Evolutionary conservation across 2,113 vertebrate genomes (phyloP).

Genomic region (Patagioenas fasciata): DNA sequence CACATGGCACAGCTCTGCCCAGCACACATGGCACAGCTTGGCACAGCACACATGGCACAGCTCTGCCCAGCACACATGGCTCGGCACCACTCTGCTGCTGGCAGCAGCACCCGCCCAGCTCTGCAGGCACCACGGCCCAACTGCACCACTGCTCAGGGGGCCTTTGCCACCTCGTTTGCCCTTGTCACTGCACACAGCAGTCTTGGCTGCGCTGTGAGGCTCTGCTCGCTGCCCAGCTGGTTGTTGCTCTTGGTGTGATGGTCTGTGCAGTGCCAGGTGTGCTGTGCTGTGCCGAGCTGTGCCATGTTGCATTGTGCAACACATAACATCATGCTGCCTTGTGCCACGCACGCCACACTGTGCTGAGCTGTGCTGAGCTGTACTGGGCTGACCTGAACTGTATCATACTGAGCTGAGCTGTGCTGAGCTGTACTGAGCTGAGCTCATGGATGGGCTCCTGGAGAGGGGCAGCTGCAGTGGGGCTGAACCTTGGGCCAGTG

Average conservation of each 20-base stretch:
- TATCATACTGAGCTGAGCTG: too few relatives aligned
- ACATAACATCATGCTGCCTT: background rate
- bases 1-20: too few relatives aligned
- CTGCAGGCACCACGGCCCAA: accelerated
- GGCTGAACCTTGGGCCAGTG: background rate
- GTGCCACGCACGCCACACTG: background rate
- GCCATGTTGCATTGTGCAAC: too few relatives aligned
- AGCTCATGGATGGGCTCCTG: too few relatives aligned
- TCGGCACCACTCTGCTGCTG: background rate
- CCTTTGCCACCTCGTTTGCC: background rate
- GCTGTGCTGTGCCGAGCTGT: background rate
- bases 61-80: background rate
- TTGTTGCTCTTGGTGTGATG: accelerated
- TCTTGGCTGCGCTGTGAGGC: background rate
- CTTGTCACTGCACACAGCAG: background rate
- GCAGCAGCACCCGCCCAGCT: accelerated
- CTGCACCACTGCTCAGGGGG: background rate
- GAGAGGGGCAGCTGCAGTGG: background rate
- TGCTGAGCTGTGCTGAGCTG: too few relatives aligned
- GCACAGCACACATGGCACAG: background rate
- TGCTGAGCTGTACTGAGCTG: background rate
- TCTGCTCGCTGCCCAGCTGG: background rate
- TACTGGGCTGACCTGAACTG: background rate
- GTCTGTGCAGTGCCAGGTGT: accelerated
- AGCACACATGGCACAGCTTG: background rate